phyloP scores from a whole-genome alignment of 2,888 invertebrate species.

The Temnothorax unifasciatus region DNA sequence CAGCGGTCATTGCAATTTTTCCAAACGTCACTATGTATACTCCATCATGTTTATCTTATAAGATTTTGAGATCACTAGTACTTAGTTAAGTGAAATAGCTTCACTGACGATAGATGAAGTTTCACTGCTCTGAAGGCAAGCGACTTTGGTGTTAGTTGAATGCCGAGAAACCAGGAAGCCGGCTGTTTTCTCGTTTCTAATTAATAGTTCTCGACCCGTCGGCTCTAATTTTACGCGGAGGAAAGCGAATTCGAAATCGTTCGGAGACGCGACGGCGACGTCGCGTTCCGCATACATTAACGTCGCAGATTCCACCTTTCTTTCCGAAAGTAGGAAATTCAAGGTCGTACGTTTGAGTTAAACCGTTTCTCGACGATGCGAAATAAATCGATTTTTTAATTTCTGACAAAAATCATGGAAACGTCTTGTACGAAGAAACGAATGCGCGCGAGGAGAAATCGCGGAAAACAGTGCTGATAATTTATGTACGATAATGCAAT shows the following conservation, averaged over 20 bases:
- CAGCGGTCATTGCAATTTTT: not conserved
- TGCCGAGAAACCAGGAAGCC: conserved; percentile 6
- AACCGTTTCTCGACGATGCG: not conserved
- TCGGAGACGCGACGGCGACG: conserved; percentile 4
- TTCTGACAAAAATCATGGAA: not conserved
- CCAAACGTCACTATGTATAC: not conserved
- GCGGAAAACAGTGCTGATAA: not conserved
- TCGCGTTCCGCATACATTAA: conserved; percentile 54
- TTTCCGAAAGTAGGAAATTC: conserved; percentile 62
- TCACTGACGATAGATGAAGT: not conserved
- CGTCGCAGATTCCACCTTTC: conserved; percentile 29
- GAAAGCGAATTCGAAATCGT: conserved; percentile 70
- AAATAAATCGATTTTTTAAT: not conserved
- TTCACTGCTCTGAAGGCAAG: not conserved
- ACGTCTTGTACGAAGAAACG: not conserved
- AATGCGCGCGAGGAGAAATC: not conserved
- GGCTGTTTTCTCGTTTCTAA: conserved; percentile 15
- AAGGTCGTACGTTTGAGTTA: conserved; percentile 44
- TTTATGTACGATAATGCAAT: not conserved
- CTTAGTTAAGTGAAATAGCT: not conserved
- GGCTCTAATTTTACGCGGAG: conserved; percentile 61
- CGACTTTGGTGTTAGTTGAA: conserved; percentile 1
- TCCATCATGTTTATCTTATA: not conserved
- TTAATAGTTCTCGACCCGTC: conserved; percentile 14
- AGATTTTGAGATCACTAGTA: not conserved